A percentile compares a stretch with the other conserved stretches of the same genome.
phyloP scores from a whole-genome alignment of 2,113 vertebrate genomes.

The Sinocyclocheilus maitianheensis region DNA sequence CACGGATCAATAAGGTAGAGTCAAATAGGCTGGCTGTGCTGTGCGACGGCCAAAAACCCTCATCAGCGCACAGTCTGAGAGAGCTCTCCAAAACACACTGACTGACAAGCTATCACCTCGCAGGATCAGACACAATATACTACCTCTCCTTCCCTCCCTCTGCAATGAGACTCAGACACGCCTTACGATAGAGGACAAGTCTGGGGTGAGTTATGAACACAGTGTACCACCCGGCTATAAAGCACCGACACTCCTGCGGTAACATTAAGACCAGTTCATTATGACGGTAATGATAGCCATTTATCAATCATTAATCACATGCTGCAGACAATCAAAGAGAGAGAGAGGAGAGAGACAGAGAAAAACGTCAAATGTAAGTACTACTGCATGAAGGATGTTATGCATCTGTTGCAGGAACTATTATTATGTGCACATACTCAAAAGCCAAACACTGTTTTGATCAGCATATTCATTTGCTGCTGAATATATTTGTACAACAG shows the following conservation, averaged over 20 bases:
- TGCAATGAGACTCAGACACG: conserved; percentile 17
- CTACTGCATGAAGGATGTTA: background rate
- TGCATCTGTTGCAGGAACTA: background rate
- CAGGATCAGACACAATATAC: conserved; percentile 29
- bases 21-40: conserved; percentile 34
- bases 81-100: conserved; percentile 31
- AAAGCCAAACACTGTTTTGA: background rate
- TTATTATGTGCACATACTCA: background rate
- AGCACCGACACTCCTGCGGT: conserved; percentile 6
- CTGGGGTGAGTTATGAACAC: conserved; percentile 32
- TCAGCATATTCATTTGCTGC: background rate
- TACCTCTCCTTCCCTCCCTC: conserved; percentile 10
- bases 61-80: conserved; percentile 33
- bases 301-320: conserved; percentile 46
- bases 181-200: conserved; percentile 10
- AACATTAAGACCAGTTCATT: conserved; percentile 35
- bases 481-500: background rate
- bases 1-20: conserved; percentile 40
- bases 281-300: conserved; percentile 40
- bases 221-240: conserved; percentile 20
- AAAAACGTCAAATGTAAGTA: background rate
- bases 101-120: conserved; percentile 43
- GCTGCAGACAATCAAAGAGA: background rate
- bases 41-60: conserved; percentile 1
- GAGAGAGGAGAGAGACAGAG: background rate